phyloP scores from a whole-genome alignment of 1,140 invertebrate species.

The Hestina assimilis region DNA sequence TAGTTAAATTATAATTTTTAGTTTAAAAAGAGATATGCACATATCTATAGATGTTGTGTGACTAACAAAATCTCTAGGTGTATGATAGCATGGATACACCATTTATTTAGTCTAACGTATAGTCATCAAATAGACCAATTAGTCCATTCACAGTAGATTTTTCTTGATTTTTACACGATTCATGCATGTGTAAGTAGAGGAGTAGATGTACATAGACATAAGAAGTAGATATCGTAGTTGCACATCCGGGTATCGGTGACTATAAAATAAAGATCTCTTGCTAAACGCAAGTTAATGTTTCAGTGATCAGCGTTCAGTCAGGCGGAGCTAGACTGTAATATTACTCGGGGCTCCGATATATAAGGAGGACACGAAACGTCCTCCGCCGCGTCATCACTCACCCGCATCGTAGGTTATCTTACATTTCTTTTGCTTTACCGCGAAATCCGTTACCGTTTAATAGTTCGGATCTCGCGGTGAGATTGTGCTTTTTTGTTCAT shows the following conservation, averaged over 20 bases:
- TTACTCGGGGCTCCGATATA: conserved; percentile 45
- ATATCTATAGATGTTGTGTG: background rate
- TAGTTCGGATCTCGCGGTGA: background rate
- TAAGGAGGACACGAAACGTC: conserved; percentile 59
- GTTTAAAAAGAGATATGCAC: background rate
- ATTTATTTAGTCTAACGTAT: background rate
- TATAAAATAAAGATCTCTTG: conserved; percentile 39
- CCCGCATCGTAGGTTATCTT: conserved; percentile 71
- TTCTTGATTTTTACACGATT: background rate
- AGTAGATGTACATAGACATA: conserved; percentile 18
- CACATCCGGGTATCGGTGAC: conserved; percentile 52
- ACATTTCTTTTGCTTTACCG: conserved; percentile 54
- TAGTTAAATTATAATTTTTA: too few species aligned
- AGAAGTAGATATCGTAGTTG: conserved; percentile 38
- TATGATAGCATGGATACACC: background rate
- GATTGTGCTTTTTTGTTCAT: conserved; percentile 13
- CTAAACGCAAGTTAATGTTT: conserved; percentile 71
- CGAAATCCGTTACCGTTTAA: conserved; percentile 11
- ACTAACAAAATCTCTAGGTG: conserved; percentile 5
- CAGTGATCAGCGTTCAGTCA: conserved; percentile 71
- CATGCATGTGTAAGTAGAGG: conserved; percentile 15
- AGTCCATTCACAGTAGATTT: background rate
- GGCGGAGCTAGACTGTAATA: conserved; percentile 69
- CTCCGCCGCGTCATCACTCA: conserved; percentile 69
- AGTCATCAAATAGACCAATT: background rate